Conservation (phyloP, 2,797 vertebrate species). For the Mormyrops boulengeri region DNA sequence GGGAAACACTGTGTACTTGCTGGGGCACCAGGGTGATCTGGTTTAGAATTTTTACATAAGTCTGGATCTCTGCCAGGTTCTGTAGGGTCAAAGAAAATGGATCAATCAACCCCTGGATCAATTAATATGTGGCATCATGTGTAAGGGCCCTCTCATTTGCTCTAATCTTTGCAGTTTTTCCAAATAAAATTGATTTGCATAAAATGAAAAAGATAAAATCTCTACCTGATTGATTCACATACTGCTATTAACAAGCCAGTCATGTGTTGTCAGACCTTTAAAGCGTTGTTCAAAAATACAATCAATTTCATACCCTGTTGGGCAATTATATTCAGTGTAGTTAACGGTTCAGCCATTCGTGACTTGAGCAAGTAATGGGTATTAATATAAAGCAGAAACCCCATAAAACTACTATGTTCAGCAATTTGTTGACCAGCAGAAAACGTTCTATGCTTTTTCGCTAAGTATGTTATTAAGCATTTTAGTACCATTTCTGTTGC, state of each 20-base stretch:
- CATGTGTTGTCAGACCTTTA: not conserved
- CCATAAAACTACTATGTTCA: not conserved
- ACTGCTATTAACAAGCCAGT: not conserved
- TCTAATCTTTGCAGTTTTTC: not conserved
- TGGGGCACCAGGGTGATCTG: slow-evolving; percentile 83
- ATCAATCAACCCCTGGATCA: not conserved
- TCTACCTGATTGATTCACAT: not conserved
- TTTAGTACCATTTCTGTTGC: not conserved
- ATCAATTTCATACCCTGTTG: not conserved
- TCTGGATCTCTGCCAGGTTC: slow-evolving; percentile 94
- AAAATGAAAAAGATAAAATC: not conserved
- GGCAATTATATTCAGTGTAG: not conserved
- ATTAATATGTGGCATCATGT: not conserved
- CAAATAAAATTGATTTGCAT: not conserved
- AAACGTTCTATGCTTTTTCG: not conserved
- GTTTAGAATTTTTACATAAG: slow-evolving; percentile 82
- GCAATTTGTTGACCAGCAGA: not conserved
- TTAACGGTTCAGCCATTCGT: not conserved
- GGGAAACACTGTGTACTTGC: slow-evolving; percentile 58
- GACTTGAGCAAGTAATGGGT: not conserved
- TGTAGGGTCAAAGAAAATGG: slow-evolving; percentile 41
- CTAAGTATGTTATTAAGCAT: not conserved
- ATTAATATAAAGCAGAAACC: slow-evolving; percentile 7
- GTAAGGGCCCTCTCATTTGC: not conserved
- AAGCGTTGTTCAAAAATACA: not conserved